Conservation (phyloP, 2,797 vertebrate species). For the Gymnodraco acuticeps region DNA sequence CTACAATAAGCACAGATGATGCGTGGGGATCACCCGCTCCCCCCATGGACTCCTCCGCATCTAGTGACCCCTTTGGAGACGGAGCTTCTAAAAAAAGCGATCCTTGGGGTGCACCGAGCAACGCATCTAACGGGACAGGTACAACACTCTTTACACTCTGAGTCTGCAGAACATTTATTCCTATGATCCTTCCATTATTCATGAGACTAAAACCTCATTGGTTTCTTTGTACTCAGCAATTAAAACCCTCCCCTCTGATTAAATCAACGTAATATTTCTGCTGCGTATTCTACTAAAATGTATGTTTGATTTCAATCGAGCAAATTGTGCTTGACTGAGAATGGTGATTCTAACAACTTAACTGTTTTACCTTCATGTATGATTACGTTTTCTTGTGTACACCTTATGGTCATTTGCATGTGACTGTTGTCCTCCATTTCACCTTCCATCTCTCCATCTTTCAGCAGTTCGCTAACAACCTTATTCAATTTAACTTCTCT, state of each 20-base stretch:
- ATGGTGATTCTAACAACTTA: conserved; percentile 1
- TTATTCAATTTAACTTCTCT: conserved; percentile 68
- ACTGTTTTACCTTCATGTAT: not conserved
- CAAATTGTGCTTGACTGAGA: not conserved
- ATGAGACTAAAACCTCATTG: not conserved
- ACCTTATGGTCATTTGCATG: conserved; percentile 7
- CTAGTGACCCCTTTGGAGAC: conserved; percentile 89
- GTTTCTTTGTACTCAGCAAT: not conserved
- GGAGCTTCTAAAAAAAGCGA: conserved; percentile 77
- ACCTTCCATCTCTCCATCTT: conserved; percentile 30
- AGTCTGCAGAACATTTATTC: not conserved
- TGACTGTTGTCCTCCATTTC: conserved; percentile 26
- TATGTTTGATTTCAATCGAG: conserved; percentile 10
- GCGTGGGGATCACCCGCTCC: conserved; percentile 79
- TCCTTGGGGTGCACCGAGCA: conserved; percentile 83
- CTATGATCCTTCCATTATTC: conserved; percentile 25
- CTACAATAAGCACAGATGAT: conserved; percentile 67
- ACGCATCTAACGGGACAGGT: conserved; percentile 64
- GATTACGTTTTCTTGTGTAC: not conserved
- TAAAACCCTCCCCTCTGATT: conserved; percentile 1
- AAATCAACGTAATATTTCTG: conserved; percentile 3
- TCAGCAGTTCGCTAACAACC: conserved; percentile 40
- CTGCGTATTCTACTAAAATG: not conserved
- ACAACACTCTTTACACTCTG: not conserved
- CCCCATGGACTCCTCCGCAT: conserved; percentile 64